Conservation (phyloP, 2,797 vertebrate species). For the Trematomus bernacchii region DNA sequence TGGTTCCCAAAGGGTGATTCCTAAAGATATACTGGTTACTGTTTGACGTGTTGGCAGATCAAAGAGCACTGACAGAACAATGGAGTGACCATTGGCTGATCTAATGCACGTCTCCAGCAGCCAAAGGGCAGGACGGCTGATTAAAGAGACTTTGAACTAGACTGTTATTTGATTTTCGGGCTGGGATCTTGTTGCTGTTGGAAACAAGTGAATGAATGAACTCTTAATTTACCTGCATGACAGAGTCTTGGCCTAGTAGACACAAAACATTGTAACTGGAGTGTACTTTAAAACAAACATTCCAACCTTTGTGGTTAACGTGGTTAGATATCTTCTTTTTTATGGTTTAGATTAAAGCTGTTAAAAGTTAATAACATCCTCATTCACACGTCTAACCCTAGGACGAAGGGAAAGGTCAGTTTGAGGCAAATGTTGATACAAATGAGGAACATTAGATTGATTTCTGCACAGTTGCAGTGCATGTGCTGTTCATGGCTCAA, state of each 20-base stretch:
- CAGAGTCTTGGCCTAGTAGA: neutral
- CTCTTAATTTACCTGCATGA: neutral
- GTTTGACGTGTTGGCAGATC: conserved; percentile 37
- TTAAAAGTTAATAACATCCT: conserved; percentile 2
- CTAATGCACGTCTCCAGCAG: conserved; percentile 16
- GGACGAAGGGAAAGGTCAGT: neutral
- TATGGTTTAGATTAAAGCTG: neutral
- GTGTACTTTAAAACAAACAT: neutral
- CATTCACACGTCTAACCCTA: conserved; percentile 1
- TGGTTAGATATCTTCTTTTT: neutral
- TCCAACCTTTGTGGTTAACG: neutral
- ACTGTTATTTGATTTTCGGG: conserved; percentile 64
- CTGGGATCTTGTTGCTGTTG: conserved; percentile 46
- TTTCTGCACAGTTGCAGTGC: conserved; percentile 4
- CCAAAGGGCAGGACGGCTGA: conserved; percentile 48
- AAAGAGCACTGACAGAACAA: conserved; percentile 54
- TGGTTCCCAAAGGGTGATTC: neutral
- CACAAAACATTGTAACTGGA: neutral
- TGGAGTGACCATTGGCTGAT: conserved; percentile 32
- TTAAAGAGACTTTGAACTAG: conserved; percentile 69
- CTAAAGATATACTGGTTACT: neutral
- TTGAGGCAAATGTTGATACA: neutral
- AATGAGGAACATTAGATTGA: neutral
- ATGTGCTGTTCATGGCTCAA: conserved; percentile 5
- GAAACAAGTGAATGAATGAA: conserved; percentile 31